Evolutionary conservation across 2,888 invertebrate species (phyloP).

Genomic region (Diloba caeruleocephala): DNA sequence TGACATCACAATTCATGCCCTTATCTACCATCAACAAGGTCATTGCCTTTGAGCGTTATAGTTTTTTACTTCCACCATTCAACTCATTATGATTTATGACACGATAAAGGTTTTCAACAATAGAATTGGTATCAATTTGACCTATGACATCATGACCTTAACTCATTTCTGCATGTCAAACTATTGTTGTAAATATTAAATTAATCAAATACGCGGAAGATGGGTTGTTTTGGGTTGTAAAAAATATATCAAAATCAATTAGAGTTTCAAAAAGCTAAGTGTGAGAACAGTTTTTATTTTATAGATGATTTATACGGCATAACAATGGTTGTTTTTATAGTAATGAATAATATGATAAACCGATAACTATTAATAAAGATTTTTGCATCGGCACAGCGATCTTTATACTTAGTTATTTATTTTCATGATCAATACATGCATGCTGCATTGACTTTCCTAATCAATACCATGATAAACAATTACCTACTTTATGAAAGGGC

Average conservation of each 20-base stretch:
- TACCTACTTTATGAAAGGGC: no score
- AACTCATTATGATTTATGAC: constrained; percentile 70
- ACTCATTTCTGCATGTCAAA: constrained; percentile 68
- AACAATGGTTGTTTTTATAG: constrained; percentile 29
- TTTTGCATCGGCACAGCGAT: neutral
- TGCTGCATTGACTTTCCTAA: no score
- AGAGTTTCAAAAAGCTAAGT: constrained; percentile 33
- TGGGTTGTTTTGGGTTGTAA: constrained; percentile 45
- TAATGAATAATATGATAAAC: constrained; percentile 5
- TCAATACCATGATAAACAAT: no score
- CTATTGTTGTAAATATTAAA: constrained; percentile 60
- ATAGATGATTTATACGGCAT: constrained; percentile 6
- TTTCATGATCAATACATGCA: neutral
- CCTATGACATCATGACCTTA: constrained; percentile 81
- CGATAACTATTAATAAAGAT: constrained; percentile 3
- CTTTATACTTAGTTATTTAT: neutral
- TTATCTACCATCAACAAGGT: constrained; percentile 71
- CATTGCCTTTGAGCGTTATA: constrained; percentile 57
- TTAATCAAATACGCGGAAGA: constrained; percentile 65
- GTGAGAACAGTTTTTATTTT: constrained; percentile 36
- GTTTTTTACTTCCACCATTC: constrained; percentile 68
- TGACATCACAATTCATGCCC: constrained; percentile 49
- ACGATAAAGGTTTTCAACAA: constrained; percentile 67
- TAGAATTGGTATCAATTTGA: constrained; percentile 68
- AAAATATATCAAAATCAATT: constrained; percentile 53